Conservation (phyloP, 2,113 vertebrate genomes). For the Sceloporus undulatus region DNA sequence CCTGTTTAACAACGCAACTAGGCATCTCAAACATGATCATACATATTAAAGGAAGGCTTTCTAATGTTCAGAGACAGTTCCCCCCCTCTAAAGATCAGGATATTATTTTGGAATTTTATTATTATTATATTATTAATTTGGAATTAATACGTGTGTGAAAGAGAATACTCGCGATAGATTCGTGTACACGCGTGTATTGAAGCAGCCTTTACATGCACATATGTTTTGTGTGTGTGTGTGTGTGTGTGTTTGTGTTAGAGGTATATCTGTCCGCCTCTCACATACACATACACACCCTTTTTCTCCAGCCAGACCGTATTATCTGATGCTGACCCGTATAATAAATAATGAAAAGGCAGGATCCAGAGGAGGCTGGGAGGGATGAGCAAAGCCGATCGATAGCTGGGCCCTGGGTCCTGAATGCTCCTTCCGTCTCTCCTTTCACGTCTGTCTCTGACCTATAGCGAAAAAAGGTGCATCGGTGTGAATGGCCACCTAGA, state of each 20-base stretch:
- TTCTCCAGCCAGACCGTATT: neutral
- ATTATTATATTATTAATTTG: no score
- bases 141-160: neutral
- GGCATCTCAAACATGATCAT: no score
- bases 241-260: neutral
- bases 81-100: neutral
- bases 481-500: neutral
- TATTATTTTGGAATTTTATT: neutral
- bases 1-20: no score
- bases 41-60: no score
- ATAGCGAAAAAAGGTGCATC: neutral
- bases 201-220: neutral
- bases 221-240: no score
- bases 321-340: neutral
- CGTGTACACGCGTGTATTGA: neutral
- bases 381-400: neutral
- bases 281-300: no score
- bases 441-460: neutral
- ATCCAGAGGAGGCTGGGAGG: neutral
- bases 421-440: neutral
- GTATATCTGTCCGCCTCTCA: no score
- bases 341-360: conserved; percentile 1
- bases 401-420: neutral
- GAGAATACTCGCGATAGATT: neutral
- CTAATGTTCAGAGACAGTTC: neutral